Evolutionary conservation across 2,113 vertebrate species (phyloP).

Genomic region (Marmota flaviventris): DNA sequence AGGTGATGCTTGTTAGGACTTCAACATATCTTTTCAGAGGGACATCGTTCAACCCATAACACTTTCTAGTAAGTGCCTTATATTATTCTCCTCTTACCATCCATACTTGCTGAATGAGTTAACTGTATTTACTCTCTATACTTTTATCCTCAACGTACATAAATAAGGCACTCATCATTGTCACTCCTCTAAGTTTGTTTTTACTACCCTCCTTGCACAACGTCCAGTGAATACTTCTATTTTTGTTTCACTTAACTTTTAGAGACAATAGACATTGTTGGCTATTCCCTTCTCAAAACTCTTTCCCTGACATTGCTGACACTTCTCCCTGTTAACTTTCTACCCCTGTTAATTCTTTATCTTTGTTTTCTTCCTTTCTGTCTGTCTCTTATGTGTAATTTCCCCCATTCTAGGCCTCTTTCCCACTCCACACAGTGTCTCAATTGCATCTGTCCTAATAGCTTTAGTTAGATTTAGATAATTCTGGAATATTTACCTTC

Average conservation of each 20-base stretch:
- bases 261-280: not conserved
- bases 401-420: not conserved
- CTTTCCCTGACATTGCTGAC: not conserved
- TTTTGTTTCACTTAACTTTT: not conserved
- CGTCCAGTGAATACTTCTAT: not conserved
- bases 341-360: no score
- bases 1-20: not conserved
- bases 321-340: not conserved
- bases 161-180: not conserved
- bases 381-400: not conserved
- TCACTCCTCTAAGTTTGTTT: constrained; percentile 11
- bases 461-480: not conserved
- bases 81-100: not conserved
- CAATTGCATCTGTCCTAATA: not conserved
- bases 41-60: not conserved
- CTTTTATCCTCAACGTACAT: not conserved
- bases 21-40: not conserved
- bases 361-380: no score
- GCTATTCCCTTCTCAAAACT: not conserved
- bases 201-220: not conserved
- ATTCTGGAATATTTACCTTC: constrained; percentile 35
- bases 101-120: constrained; percentile 8
- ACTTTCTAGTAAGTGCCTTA: not conserved
- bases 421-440: not conserved
- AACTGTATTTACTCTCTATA: not conserved